phyloP scores from a whole-genome alignment of 2,888 invertebrate genomes.

The Agrotis puta region DNA sequence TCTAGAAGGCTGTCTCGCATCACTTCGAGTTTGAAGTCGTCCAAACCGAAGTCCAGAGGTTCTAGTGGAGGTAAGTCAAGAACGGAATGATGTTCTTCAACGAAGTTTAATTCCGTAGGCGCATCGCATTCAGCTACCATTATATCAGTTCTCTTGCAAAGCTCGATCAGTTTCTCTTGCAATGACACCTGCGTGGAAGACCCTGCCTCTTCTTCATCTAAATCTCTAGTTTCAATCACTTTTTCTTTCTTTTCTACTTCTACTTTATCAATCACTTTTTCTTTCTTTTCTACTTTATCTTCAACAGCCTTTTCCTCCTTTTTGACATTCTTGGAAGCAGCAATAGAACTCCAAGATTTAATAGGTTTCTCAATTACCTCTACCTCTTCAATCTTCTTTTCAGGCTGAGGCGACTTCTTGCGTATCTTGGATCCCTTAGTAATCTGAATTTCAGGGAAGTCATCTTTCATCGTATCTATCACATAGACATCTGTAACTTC shows the following conservation, averaged over 20 bases:
- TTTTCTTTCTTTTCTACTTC: slow-evolving; percentile 62
- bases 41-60: slow-evolving; percentile 84
- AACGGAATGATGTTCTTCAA: slow-evolving; percentile 86
- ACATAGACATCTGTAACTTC: slow-evolving; percentile 86
- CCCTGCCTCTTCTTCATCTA: slow-evolving; percentile 68
- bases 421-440: slow-evolving; percentile 81
- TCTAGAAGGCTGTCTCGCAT: slow-evolving; percentile 87
- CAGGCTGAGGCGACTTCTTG: slow-evolving; percentile 81
- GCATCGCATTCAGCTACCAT: slow-evolving; percentile 88
- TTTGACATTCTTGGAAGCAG: slow-evolving; percentile 78
- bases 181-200: slow-evolving; percentile 76
- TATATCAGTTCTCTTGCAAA: slow-evolving; percentile 87
- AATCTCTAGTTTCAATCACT: slow-evolving; percentile 51
- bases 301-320: slow-evolving; percentile 56
- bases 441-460: slow-evolving; percentile 88
- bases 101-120: slow-evolving; percentile 85
- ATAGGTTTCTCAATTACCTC: slow-evolving; percentile 75
- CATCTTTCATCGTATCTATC: slow-evolving; percentile 85
- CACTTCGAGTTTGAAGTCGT: slow-evolving; percentile 86
- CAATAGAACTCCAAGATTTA: slow-evolving; percentile 91
- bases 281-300: slow-evolving; percentile 67
- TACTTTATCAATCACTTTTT: too few relatives aligned
- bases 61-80: slow-evolving; percentile 84
- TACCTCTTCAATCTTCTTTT: slow-evolving; percentile 69
- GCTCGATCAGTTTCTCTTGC: slow-evolving; percentile 84